These are phyloP conservation scores for Tuberolachnus salignus DNA, from an alignment of 2,888 invertebrate genomes.

Conservation along the genomic window DNA sequence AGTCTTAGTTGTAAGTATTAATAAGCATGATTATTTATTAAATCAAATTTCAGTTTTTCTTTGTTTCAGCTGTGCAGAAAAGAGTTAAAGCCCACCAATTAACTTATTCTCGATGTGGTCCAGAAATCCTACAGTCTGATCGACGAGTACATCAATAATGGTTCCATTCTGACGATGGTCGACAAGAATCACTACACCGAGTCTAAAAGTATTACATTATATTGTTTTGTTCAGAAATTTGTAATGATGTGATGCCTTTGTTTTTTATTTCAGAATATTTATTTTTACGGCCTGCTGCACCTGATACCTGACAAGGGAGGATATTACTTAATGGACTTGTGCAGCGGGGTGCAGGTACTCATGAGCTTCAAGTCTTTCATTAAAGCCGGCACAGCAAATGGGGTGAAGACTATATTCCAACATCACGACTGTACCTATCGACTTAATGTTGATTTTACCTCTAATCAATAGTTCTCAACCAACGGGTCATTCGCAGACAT, in stretches of 20 bases:
- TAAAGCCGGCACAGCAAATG: slow-evolving; percentile 32
- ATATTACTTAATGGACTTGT: slow-evolving; percentile 91
- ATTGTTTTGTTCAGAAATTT: too few species aligned
- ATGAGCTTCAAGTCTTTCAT: slow-evolving; percentile 69
- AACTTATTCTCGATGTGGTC: slow-evolving; percentile 93
- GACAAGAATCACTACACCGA: slow-evolving; percentile 75
- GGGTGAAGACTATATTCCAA: slow-evolving; percentile 32
- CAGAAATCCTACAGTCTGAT: slow-evolving; percentile 88
- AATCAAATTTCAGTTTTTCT: too few species aligned
- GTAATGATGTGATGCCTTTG: too few species aligned
- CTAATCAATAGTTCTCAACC: background rate
- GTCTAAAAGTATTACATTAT: slow-evolving; percentile 71
- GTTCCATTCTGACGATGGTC: slow-evolving; percentile 75
- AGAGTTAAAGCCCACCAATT: slow-evolving; percentile 84
- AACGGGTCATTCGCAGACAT: too few species aligned
- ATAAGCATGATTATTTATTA: too few species aligned
- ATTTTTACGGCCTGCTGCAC: slow-evolving; percentile 83
- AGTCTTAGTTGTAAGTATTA: too few species aligned
- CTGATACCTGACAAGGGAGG: slow-evolving; percentile 90
- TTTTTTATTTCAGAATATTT: too few species aligned
- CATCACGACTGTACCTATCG: slow-evolving; percentile 19
- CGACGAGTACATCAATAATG: slow-evolving; percentile 80
- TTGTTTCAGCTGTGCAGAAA: slow-evolving; percentile 59
- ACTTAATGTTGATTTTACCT: background rate
- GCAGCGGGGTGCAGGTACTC: slow-evolving; percentile 88